Base-by-base conservation (phyloP, 2,888 invertebrate species). In the Drosophila subsilvestris region DNA sequence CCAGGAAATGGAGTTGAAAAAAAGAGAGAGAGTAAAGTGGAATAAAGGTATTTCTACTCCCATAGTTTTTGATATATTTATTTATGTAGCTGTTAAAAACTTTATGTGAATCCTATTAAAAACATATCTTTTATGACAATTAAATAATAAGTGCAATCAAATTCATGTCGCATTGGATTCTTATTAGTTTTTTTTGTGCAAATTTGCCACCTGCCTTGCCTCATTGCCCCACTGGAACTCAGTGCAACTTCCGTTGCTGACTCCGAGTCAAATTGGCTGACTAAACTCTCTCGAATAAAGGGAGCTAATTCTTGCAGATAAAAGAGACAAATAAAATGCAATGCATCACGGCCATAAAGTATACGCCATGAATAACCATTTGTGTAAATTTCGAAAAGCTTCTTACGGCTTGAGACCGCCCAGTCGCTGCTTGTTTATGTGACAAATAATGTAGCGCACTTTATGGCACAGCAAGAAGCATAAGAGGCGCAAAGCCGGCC, bases 401-500 rank as follows among this genome's bases (percentile, higher is more conserved):
- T 42, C 29, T 20, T 42, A 9, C 42, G 47, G 44, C 53, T 51
- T 29, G 47, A 27, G 27, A 57, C 22, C 54, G 47, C 54, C 58
- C 59, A 49, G 51, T 54, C 37, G 37, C 44, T 42, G 60, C 61
- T 76, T 68, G 71, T 80, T 80, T 80, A 78, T 80, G 63, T 55
- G 76, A 18, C 47, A 56, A 67, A 78, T 76, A 74, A 71, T 71
- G 60, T 79, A 47, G 67, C 56, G 29, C 58, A 58, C 56, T 80
- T 80, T 79, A 80, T 77, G 79, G 65, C 49, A 10, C 47, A 63
- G 66, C 68, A 62, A 59, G 48, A 44, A 55, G 54, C 63, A 69
- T 79, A 74, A 80, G 67, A 69, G 76, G 65, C 76, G 71, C 59
- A 80, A 80, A 78, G 76, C 76, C 53, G 50, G 25, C 54, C 50